phyloP scores from a whole-genome alignment of 2,113 vertebrate species.

The Lophochroa leadbeateri region DNA sequence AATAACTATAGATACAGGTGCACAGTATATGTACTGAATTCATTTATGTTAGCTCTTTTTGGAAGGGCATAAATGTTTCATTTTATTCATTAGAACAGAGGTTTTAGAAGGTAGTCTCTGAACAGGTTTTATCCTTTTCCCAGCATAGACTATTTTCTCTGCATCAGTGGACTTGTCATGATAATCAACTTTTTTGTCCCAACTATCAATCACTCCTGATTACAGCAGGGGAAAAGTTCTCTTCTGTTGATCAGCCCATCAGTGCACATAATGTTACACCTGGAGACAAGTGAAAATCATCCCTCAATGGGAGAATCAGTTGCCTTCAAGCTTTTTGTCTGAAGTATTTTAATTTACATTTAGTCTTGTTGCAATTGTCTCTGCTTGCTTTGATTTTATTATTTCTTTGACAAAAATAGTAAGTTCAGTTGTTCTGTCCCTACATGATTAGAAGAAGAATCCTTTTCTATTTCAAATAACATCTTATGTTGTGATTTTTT shows the following conservation, averaged over 20 bases:
- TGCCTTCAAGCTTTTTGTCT: slow-evolving; percentile 68
- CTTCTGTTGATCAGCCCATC: slow-evolving; percentile 80
- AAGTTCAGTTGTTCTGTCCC: slow-evolving; percentile 8
- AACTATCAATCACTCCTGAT: slow-evolving; percentile 82
- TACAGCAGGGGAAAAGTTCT: slow-evolving; percentile 75
- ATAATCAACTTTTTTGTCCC: slow-evolving; percentile 84
- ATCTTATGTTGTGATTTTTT: not conserved
- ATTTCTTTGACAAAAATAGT: slow-evolving; percentile 43
- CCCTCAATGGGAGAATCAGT: slow-evolving; percentile 49
- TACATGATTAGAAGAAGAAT: slow-evolving; percentile 1
- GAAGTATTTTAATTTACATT: slow-evolving; percentile 64
- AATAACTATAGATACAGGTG: not conserved
- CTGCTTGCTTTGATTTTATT: slow-evolving; percentile 43
- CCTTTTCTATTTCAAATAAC: not conserved
- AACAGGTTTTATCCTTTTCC: slow-evolving; percentile 73
- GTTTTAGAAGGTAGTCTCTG: slow-evolving; percentile 57
- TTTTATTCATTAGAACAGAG: slow-evolving; percentile 48
- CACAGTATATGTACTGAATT: slow-evolving; percentile 16
- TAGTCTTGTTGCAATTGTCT: slow-evolving; percentile 47
- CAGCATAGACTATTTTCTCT: slow-evolving; percentile 78
- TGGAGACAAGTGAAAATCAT: slow-evolving; percentile 76
- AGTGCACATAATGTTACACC: slow-evolving; percentile 78
- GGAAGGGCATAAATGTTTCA: slow-evolving; percentile 39
- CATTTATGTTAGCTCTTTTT: not conserved
- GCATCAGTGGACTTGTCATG: slow-evolving; percentile 76